Evolutionary conservation across 2,888 invertebrate species (phyloP).

Genomic region (Vandiemenella viatica): DNA sequence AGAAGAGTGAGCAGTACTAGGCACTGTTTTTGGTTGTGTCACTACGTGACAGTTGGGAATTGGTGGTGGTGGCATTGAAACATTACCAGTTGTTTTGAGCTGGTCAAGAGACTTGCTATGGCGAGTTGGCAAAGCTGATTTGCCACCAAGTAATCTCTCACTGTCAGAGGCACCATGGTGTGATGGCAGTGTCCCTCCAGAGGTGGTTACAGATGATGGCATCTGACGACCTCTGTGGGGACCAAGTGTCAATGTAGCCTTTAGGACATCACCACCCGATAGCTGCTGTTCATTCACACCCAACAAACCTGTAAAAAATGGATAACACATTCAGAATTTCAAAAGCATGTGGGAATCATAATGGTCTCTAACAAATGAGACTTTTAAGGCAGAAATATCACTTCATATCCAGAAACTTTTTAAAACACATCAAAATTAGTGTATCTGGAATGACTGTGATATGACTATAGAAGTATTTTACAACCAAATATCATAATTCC

Average conservation of each 20-base stretch:
- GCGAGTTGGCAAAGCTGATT: constrained; percentile 42
- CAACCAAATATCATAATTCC: no score
- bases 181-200: constrained; percentile 9
- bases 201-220: constrained; percentile 8
- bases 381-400: no score
- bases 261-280: constrained; percentile 40
- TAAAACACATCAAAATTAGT: no score
- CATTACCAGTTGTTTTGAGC: constrained; percentile 36
- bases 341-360: no score
- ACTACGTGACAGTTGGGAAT: no score
- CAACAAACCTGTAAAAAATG: constrained; percentile 24
- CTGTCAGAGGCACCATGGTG: constrained; percentile 4
- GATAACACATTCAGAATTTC: not conserved
- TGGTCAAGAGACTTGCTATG: constrained; percentile 67
- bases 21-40: no score
- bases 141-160: constrained; percentile 4
- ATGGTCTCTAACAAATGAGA: no score
- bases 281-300: constrained; percentile 41
- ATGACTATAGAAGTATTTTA: no score
- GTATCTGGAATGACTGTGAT: no score
- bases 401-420: no score
- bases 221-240: constrained; percentile 28
- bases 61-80: constrained; percentile 23
- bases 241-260: constrained; percentile 47
- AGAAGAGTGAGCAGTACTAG: no score